Conservation (phyloP, 2,888 invertebrate species). For the Unio delphinus region DNA sequence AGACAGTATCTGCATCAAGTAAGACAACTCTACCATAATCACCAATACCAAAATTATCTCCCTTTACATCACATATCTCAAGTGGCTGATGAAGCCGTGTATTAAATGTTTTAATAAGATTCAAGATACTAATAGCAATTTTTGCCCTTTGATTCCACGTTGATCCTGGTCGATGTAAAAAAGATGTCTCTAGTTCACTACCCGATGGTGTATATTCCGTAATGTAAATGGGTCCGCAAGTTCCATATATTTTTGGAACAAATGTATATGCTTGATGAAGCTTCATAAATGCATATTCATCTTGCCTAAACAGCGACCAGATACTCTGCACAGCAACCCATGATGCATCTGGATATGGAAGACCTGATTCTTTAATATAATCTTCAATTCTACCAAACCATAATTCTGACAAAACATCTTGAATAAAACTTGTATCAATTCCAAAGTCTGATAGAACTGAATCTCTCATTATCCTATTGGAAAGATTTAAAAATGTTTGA, state of each 20-base stretch:
- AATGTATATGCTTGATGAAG: conserved; percentile 77
- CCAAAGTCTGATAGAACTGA: conserved; percentile 16
- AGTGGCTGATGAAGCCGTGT: conserved; percentile 77
- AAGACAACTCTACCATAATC: conserved; percentile 71
- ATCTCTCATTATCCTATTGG: conserved; percentile 23
- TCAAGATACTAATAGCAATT: conserved; percentile 75
- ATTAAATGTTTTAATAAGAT: conserved; percentile 77
- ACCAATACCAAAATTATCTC: conserved; percentile 79
- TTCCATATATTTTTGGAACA: conserved; percentile 79
- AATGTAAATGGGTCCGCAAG: conserved; percentile 80
- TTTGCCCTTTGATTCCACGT: conserved; percentile 50
- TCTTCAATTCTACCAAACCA: conserved; percentile 30
- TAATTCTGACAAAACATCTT: conserved; percentile 29
- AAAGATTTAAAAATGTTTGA: conserved; percentile 6
- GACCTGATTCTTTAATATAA: conserved; percentile 17
- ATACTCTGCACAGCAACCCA: conserved; percentile 56
- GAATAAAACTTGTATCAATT: conserved; percentile 13
- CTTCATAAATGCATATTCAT: conserved; percentile 79
- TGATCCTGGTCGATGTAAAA: conserved; percentile 43
- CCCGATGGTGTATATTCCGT: conserved; percentile 76
- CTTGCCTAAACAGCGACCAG: conserved; percentile 79
- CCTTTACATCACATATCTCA: conserved; percentile 80
- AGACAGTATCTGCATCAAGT: conserved; percentile 78
- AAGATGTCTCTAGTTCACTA: conserved; percentile 27
- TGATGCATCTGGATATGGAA: conserved; percentile 8